A percentile compares a stretch with the other conserved stretches of the same genome.
Evolutionary conservation across 2,113 vertebrate genomes (phyloP).

Genomic region (Girardinichthys multiradiatus): DNA sequence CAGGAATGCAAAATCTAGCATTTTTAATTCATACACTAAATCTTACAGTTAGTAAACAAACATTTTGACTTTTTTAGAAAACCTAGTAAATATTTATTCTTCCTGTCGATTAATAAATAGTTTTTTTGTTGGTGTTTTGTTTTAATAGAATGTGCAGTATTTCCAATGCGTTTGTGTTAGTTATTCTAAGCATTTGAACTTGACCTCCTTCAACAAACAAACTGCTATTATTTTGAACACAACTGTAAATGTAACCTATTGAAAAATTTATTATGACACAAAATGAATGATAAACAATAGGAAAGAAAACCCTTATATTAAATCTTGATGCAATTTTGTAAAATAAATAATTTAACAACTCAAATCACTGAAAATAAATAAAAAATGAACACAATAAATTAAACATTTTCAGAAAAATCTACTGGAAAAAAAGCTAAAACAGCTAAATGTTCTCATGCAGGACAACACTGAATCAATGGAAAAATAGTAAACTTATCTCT

Average conservation of each 20-base stretch:
- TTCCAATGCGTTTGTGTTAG: too few species aligned
- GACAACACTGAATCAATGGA: neutral
- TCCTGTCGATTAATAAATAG: too few species aligned
- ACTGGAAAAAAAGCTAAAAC: conserved; percentile 12
- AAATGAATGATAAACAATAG: too few species aligned
- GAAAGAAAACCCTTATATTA: neutral
- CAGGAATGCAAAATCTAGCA: too few species aligned
- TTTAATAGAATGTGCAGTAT: too few species aligned
- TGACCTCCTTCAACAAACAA: neutral
- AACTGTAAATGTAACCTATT: neutral
- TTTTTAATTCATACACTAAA: too few species aligned
- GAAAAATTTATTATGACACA: neutral
- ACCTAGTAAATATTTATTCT: too few species aligned
- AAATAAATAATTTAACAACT: neutral
- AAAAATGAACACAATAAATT: neutral
- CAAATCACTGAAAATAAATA: neutral
- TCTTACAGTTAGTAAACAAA: too few species aligned
- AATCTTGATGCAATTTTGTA: neutral
- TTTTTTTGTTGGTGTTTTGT: too few species aligned
- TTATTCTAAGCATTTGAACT: too few species aligned
- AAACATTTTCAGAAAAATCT: neutral
- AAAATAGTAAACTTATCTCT: conserved; percentile 39
- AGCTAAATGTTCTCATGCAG: neutral
- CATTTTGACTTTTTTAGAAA: too few species aligned
- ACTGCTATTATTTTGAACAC: neutral